phyloP scores from a whole-genome alignment of 2,888 invertebrate genomes.

The Euplagia quadripunctaria region DNA sequence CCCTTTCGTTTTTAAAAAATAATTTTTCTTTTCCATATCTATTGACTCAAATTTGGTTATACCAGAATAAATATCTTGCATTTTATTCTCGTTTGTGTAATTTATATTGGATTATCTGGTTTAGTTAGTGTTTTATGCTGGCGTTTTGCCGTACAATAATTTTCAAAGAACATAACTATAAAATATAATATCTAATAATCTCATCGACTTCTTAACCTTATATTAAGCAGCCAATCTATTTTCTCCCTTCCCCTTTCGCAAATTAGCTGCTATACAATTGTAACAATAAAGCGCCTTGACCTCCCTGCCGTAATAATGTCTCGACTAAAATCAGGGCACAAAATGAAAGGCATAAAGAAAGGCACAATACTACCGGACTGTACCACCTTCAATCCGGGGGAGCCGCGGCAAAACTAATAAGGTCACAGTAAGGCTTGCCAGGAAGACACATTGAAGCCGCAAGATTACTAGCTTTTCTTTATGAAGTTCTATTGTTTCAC shows the following conservation, averaged over 20 bases:
- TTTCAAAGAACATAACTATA: neutral
- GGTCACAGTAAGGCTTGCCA: conserved; percentile 37
- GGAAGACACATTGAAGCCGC: conserved; percentile 36
- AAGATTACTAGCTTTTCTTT: conserved; percentile 35
- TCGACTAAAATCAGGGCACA: conserved; percentile 24
- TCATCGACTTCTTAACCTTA: neutral
- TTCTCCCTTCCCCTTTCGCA: conserved; percentile 3
- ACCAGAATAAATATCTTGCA: neutral
- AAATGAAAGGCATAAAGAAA: conserved; percentile 53
- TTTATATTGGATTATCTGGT: too few relatives aligned
- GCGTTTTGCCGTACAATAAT: too few relatives aligned
- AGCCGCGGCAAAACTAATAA: conserved; percentile 42
- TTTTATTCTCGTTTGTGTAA: too few relatives aligned
- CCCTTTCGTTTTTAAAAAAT: too few relatives aligned
- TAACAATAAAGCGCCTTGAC: conserved; percentile 15
- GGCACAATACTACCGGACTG: conserved; percentile 35
- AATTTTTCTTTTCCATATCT: neutral
- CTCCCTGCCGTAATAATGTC: conserved; percentile 17
- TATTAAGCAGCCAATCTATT: neutral
- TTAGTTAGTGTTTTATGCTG: too few relatives aligned
- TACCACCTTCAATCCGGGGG: conserved; percentile 34
- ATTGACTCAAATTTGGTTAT: neutral
- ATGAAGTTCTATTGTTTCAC: conserved; percentile 28
- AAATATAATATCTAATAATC: too few relatives aligned
- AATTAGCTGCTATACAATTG: conserved; percentile 10